Base-by-base conservation (phyloP, 2,113 vertebrate species). In the Gambusia affinis region DNA sequence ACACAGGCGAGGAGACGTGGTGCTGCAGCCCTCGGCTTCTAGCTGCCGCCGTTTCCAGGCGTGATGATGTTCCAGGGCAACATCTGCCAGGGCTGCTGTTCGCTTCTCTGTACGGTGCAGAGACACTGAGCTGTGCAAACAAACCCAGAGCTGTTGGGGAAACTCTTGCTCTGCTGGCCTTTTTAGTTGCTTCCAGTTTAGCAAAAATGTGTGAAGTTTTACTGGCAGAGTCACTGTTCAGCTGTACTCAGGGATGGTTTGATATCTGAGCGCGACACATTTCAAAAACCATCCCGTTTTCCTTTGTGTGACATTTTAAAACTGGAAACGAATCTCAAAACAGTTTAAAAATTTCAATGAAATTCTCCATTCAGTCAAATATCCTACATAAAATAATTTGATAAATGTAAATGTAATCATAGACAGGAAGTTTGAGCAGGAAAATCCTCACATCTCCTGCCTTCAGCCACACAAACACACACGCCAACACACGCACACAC, bases 141-240 rank as follows among this genome's bases (percentile, higher is more conserved):
- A 57, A 57, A 57, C 51, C 51, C 24, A n/a, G 10, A 1, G 8
- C 51, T 57, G 51, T 10, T 57, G 51, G 51, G 8, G 2, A 57
- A 57, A 57, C 24, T 17, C 51, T 19, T 8, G 51, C 22, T 57
- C 51, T 57, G 51, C 51, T 57, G 15, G 27, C 95, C 94, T 94
- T 96, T 96, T 95, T 93, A 95, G 94, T 95, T 51, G 73, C 29
- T 62, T 68, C 64, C n/a, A 42, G 37, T 44, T 44, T n/a, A 57
- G 22, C 17, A 57, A 3, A 37, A 57, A 24, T n/a, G 19, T 57
- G 51, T 57, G 7, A 24, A 57, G 51, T 4, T 47, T 47, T 19
- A 47, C 44, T 19, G 44, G 44, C 44, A 19, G 44, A 47, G 44
- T 19, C 44, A 47, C 44, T 17, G 42, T 4, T 17, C 14, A 44